Evolutionary conservation across 2,797 vertebrate genomes (phyloP), one percentile per base, ranked within the genome.

Genomic region (Pipistrellus pygmaeus): DNA sequence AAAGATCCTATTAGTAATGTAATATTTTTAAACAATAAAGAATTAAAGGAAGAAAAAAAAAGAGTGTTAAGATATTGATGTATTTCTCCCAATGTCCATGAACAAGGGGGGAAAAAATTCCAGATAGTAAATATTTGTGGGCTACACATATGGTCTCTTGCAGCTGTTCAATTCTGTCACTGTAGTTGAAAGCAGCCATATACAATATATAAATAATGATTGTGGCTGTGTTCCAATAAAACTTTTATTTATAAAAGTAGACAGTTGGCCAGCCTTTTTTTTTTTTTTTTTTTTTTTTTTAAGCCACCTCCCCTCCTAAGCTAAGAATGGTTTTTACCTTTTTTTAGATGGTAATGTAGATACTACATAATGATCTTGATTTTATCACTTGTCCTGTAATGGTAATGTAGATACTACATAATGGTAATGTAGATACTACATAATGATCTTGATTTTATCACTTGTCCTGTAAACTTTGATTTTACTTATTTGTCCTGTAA

Each of bases 161-260:
- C 27, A 25, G 53, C 84, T 88, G 20, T 60, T 60, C 44, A 23
- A 4, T 55, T 71, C 78, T 44, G 5, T 32, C 21, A 6, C 32
- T 69, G 27, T 72, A n/a, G 20, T 18, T 20, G 68, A 48, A 72
- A 76, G 48, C 21, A 57, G 38, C 66, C 6, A 2, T 17, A 64
- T 46, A n/a, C 38, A 10, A 35, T 44, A 5, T 4, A 11, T n/a
- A 32, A n/a, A 75, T 85, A 55, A 35, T 38, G 87, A 44, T 7
- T 38, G 32, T 86, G 66, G 55, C 75, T n/a, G 41, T 41, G 73
- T 80, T 62, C 46, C 30, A 80, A 2, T 84, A 32, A 51, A 89
- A 89, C 62, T 71, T 69, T 55, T 75, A n/a, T 69, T 83, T 60
- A 86, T 32, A 86, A 30, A 86, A 76, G n/a, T 32, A 76, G 23